phyloP scores from a whole-genome alignment of 53 echinoderm and acorn worm species.

The Antedon mediterranea region DNA sequence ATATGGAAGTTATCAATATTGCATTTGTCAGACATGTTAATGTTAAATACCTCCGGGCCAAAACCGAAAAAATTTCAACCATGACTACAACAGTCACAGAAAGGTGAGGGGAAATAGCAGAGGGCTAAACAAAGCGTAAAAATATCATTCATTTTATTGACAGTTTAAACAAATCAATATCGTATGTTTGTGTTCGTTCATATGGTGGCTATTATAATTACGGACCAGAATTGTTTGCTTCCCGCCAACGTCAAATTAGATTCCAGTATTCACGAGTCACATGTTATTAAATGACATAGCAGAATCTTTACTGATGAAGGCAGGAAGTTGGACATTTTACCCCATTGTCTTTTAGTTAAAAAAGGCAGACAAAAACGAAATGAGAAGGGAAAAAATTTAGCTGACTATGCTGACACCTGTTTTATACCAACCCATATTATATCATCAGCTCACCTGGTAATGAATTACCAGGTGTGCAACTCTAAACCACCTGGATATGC shows the following conservation, averaged over 20 bases:
- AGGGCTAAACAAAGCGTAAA: background rate
- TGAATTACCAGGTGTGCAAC: background rate
- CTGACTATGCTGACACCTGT: background rate
- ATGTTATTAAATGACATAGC: background rate
- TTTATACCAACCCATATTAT: background rate
- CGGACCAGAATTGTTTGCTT: background rate
- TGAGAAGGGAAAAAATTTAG: background rate
- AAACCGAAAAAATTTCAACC: background rate
- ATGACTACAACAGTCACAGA: background rate
- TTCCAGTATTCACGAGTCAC: background rate
- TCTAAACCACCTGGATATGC: background rate
- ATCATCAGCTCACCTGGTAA: background rate
- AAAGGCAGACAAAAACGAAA: background rate
- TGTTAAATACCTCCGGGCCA: background rate
- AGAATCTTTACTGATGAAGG: background rate
- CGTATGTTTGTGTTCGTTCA: background rate
- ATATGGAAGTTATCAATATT: constrained; percentile 2
- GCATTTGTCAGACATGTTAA: background rate
- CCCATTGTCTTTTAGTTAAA: background rate
- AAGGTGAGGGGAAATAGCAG: background rate
- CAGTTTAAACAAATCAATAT: background rate
- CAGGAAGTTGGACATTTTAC: background rate
- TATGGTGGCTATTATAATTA: background rate
- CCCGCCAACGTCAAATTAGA: background rate
- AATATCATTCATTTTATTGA: background rate